Percentiles rank a stretch among this genome's conserved stretches.
phyloP scores from a whole-genome alignment of 2,113 vertebrate species.

The Gallinago paraguaiae region DNA sequence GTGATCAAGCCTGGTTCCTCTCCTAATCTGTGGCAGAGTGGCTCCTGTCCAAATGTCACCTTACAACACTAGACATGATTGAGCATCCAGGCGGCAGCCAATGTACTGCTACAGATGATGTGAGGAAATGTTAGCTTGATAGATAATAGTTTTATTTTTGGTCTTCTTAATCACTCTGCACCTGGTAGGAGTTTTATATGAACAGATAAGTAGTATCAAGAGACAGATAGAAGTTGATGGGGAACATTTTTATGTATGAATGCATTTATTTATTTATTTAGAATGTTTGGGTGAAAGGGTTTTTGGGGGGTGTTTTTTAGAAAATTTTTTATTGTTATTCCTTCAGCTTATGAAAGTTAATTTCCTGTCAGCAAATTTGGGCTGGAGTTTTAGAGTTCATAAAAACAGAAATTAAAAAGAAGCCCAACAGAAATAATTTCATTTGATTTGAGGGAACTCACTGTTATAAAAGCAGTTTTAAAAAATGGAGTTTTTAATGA shows the following conservation, averaged over 20 bases:
- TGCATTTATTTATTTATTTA: slow-evolving; percentile 9
- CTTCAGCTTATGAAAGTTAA: background rate
- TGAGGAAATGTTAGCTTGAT: slow-evolving; percentile 32
- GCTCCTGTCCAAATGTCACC: background rate
- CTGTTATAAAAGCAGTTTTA: background rate
- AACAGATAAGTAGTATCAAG: slow-evolving; percentile 42
- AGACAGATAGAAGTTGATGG: slow-evolving; percentile 23
- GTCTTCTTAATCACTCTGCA: slow-evolving; percentile 29
- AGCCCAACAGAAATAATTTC: background rate
- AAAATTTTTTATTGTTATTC: background rate
- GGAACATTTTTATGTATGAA: background rate
- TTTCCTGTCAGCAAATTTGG: background rate
- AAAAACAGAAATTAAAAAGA: background rate
- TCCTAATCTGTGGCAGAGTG: background rate
- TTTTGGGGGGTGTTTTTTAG: background rate
- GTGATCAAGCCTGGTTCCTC: background rate
- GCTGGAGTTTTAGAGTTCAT: background rate
- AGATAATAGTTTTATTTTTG: slow-evolving; percentile 52
- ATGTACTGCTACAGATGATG: background rate
- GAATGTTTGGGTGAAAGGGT: background rate
- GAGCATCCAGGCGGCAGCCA: background rate
- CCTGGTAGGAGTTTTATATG: slow-evolving; percentile 38
- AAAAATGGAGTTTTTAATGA: background rate
- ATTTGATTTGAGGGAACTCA: background rate
- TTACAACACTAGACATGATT: background rate